These are phyloP conservation scores for Distichodus sexfasciatus DNA, from an alignment of 2,797 vertebrate genomes.

Conservation along the genomic window DNA sequence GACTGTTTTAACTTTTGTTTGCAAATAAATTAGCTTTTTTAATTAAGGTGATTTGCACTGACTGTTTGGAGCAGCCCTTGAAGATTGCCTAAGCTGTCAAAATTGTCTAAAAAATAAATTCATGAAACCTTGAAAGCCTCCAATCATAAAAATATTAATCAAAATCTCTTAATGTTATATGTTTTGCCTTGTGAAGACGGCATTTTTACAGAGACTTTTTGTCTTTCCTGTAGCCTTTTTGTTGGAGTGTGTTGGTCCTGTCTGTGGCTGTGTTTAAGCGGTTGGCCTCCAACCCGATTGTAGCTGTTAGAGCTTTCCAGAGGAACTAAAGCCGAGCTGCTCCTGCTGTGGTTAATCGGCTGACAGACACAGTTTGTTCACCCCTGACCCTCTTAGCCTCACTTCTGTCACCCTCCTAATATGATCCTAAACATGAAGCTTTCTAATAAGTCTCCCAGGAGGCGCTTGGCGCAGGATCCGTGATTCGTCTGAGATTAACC, in stretches of 20 bases:
- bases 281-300: constrained; percentile 4
- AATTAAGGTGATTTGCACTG: too few relatives aligned
- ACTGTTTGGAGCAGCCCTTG: too few relatives aligned
- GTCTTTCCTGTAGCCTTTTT: constrained; percentile 23
- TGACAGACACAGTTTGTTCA: constrained; percentile 4
- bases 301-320: constrained; percentile 4
- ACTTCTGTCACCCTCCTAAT: not conserved
- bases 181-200: too few relatives aligned
- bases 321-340: not conserved
- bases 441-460: not conserved
- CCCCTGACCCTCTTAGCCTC: not conserved
- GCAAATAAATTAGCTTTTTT: too few relatives aligned
- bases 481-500: not conserved
- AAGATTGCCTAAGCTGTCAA: too few relatives aligned
- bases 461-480: not conserved
- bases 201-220: too few relatives aligned
- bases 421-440: not conserved
- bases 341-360: constrained; percentile 10
- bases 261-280: constrained; percentile 1
- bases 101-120: too few relatives aligned
- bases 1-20: too few relatives aligned
- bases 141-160: too few relatives aligned
- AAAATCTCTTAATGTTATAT: too few relatives aligned
- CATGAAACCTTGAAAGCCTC: too few relatives aligned
- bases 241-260: constrained; percentile 9